Conservation (phyloP, 2,113 vertebrate genomes). For the Phycodurus eques region DNA sequence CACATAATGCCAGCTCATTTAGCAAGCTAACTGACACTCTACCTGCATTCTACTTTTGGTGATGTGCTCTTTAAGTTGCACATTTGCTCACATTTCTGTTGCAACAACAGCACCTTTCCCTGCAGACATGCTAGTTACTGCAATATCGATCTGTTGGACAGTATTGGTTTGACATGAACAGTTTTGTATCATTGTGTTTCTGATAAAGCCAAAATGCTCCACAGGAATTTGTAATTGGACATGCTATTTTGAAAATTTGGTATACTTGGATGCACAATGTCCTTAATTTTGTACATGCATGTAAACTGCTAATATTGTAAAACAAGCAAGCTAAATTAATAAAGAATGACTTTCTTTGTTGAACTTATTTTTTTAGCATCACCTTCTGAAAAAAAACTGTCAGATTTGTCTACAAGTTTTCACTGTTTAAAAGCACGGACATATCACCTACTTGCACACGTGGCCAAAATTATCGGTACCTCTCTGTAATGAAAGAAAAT, state of each 20-base stretch:
- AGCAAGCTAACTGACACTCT: background rate
- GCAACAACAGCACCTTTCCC: background rate
- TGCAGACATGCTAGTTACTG: background rate
- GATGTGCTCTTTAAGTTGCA: slow-evolving; percentile 16
- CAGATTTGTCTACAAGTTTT: no score
- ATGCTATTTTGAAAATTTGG: slow-evolving; percentile 38
- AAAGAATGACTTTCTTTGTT: slow-evolving; percentile 38
- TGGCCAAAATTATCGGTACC: no score
- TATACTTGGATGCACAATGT: slow-evolving; percentile 36
- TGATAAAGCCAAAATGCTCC: background rate
- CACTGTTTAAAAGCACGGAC: no score
- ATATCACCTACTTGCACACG: no score
- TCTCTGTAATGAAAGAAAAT: no score
- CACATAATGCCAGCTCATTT: background rate
- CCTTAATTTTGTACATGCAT: slow-evolving; percentile 58
- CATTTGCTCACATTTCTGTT: slow-evolving; percentile 10
- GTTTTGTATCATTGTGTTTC: background rate
- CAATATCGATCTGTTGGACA: slow-evolving; percentile 6
- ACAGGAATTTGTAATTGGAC: slow-evolving; percentile 31
- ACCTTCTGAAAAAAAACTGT: background rate
- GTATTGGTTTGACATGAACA: background rate
- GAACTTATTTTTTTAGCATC: background rate
- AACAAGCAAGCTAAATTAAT: slow-evolving; percentile 22
- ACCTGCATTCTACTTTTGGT: background rate
- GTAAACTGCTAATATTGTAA: slow-evolving; percentile 51